phyloP scores from a whole-genome alignment of 2,797 vertebrate genomes.

The Leptatherina wallacei region DNA sequence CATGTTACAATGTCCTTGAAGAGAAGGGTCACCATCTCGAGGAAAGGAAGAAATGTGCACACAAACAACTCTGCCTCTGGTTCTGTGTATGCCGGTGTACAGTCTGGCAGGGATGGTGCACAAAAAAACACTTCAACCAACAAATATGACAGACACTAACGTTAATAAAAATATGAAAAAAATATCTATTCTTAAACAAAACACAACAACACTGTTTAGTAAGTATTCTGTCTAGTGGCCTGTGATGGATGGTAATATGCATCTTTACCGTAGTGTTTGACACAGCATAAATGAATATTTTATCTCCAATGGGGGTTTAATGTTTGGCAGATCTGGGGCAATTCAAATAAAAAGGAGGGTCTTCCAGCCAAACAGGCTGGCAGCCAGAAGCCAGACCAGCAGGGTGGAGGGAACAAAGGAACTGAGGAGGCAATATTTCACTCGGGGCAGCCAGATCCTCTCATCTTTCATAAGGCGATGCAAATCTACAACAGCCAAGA shows the following conservation, averaged over 20 bases:
- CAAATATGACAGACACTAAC: neutral
- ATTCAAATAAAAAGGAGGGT: conserved; percentile 36
- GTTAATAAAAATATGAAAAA: conserved; percentile 3
- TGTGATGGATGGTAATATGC: neutral
- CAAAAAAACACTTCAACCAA: neutral
- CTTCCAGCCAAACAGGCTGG: conserved; percentile 42
- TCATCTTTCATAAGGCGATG: conserved; percentile 66
- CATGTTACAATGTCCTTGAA: conserved; percentile 67
- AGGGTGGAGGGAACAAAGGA: conserved; percentile 69
- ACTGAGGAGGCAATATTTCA: conserved; percentile 57
- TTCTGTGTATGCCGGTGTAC: conserved; percentile 36
- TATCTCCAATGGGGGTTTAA: conserved; percentile 28
- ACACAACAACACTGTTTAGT: no score
- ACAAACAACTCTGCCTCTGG: neutral
- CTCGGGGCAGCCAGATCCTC: conserved; percentile 50
- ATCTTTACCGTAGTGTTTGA: neutral
- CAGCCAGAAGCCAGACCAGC: conserved; percentile 42
- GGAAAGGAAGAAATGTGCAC: conserved; percentile 8
- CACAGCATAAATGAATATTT: conserved; percentile 15
- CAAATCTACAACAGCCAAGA: conserved; percentile 41
- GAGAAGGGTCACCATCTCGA: conserved; percentile 59
- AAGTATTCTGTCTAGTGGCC: no score
- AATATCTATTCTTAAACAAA: neutral
- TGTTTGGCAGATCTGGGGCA: conserved; percentile 19
- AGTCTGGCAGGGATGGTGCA: neutral